phyloP scores from a whole-genome alignment of 2,888 invertebrate genomes.

The Bembecia ichneumoniformis region DNA sequence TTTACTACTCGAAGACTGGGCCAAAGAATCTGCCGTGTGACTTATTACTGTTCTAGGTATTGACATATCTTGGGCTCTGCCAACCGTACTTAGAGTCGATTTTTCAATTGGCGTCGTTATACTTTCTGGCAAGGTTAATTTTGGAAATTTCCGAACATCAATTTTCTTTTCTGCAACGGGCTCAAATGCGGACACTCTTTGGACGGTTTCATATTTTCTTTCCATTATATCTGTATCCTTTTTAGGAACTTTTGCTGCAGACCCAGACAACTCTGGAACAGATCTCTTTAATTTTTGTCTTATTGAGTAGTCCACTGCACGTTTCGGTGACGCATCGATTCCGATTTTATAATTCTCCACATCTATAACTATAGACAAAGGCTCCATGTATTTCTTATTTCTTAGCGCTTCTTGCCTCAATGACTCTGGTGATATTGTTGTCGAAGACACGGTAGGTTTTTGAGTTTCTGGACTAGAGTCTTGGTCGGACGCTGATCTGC shows the following conservation, averaged over 20 bases:
- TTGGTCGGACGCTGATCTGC: conserved; percentile 71
- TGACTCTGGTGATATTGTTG: conserved; percentile 62
- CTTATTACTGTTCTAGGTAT: conserved; percentile 50
- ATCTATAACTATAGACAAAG: conserved; percentile 60
- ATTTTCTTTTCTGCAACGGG: neutral
- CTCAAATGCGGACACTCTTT: conserved; percentile 30
- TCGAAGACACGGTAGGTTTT: conserved; percentile 67
- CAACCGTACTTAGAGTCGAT: neutral
- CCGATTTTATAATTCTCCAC: conserved; percentile 66
- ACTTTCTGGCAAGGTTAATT: conserved; percentile 43
- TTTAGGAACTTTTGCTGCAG: conserved; percentile 38
- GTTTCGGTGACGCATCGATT: conserved; percentile 61
- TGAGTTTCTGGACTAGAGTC: conserved; percentile 67
- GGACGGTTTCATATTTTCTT: conserved; percentile 4
- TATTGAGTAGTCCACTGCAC: conserved; percentile 61
- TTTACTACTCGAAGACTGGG: conserved; percentile 23
- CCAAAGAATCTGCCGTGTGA: conserved; percentile 55
- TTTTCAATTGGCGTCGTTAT: conserved; percentile 36
- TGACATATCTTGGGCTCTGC: conserved; percentile 1
- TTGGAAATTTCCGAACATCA: conserved; percentile 8
- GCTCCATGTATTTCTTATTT: conserved; percentile 56
- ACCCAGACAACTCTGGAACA: conserved; percentile 35
- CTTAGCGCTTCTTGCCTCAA: conserved; percentile 43
- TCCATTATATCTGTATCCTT: conserved; percentile 10
- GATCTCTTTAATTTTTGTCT: conserved; percentile 54